These are phyloP conservation scores for Coluber constrictor DNA, from an alignment of 2,797 vertebrate species.

Conservation along the genomic window DNA sequence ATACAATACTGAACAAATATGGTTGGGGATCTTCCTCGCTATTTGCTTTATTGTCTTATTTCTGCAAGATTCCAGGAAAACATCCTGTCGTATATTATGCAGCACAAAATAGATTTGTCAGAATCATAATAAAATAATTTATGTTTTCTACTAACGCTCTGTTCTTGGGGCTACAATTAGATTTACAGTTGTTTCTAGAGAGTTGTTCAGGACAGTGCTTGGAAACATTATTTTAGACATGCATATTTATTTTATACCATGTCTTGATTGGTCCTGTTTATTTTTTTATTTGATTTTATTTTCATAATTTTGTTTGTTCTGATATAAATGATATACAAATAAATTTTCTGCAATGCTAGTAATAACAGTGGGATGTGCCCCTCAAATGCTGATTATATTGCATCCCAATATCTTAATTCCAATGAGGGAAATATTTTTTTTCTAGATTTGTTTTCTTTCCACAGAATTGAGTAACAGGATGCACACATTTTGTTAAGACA, in stretches of 20 bases:
- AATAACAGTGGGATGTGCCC: not conserved
- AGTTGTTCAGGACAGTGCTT: not conserved
- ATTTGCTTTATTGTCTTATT: not conserved
- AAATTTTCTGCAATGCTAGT: not conserved
- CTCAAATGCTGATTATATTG: not conserved
- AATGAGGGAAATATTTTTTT: not conserved
- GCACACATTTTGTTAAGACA: not conserved
- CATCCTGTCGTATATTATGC: not conserved
- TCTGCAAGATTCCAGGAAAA: not conserved
- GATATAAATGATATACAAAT: not conserved
- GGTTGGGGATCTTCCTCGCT: not conserved
- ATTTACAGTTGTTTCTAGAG: not conserved
- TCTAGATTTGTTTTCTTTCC: not conserved
- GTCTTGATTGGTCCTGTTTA: not conserved
- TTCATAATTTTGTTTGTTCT: not conserved
- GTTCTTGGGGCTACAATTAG: not conserved
- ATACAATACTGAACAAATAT: not conserved
- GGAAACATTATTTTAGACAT: not conserved
- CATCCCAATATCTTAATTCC: not conserved
- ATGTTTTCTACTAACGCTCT: not conserved
- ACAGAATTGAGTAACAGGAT: not conserved
- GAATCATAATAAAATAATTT: not conserved
- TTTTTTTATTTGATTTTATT: not conserved
- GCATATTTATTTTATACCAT: not conserved
- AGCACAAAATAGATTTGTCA: not conserved